These are phyloP conservation scores for Poecile montanus DNA, from an alignment of 2,797 vertebrate species.

Conservation along the genomic window DNA sequence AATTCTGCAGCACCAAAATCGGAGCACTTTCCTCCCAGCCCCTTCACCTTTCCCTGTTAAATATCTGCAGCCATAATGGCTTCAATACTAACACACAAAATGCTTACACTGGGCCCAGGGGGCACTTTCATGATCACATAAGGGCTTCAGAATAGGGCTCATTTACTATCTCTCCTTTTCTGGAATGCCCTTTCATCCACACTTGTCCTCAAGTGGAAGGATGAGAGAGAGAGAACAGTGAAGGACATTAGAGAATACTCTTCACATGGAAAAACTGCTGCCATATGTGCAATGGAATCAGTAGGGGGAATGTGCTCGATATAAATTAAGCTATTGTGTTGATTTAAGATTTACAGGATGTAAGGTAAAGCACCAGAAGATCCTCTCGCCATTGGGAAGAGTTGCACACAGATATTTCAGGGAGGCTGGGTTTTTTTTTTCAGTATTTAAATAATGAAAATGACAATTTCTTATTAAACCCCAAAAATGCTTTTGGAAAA, in stretches of 20 bases:
- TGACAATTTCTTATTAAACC: neutral
- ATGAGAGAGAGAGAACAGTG: constrained; percentile 13
- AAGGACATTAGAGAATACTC: constrained; percentile 54
- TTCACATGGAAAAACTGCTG: constrained; percentile 13
- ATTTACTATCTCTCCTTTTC: constrained; percentile 44
- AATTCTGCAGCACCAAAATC: neutral
- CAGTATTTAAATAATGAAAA: neutral
- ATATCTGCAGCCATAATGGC: neutral
- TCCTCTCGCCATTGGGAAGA: neutral
- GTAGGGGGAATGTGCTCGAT: neutral
- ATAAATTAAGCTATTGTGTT: neutral
- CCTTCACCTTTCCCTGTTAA: constrained; percentile 39
- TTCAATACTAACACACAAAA: constrained; percentile 25
- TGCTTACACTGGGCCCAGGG: constrained; percentile 50
- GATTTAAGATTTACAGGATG: neutral
- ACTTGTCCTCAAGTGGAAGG: constrained; percentile 42
- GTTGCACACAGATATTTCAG: neutral
- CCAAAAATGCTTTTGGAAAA: neutral
- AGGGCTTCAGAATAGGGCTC: constrained; percentile 45
- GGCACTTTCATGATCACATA: constrained; percentile 55
- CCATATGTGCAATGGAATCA: constrained; percentile 34
- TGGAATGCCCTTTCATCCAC: constrained; percentile 48
- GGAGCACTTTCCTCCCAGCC: constrained; percentile 10
- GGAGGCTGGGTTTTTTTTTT: neutral
- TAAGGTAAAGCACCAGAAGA: neutral